These are phyloP conservation scores for Andrena bucephala DNA, from an alignment of 2,888 invertebrate genomes.

Conservation along the genomic window DNA sequence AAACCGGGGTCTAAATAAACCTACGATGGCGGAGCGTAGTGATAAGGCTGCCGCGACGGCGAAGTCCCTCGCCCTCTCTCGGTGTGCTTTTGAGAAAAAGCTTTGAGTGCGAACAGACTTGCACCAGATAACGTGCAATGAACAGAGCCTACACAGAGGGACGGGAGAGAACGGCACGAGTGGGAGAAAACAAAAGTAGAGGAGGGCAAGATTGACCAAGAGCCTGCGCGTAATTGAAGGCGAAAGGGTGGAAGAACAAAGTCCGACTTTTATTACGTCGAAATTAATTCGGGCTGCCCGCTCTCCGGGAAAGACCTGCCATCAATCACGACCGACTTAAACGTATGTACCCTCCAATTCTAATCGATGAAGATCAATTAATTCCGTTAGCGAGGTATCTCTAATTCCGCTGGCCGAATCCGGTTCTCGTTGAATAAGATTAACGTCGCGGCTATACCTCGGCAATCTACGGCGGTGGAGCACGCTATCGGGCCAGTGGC, in stretches of 20 bases:
- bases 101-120: constrained; percentile 23
- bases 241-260: constrained; percentile 2
- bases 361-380: constrained; percentile 57
- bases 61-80: not conserved
- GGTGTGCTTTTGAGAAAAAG: constrained; percentile 37
- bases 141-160: not conserved
- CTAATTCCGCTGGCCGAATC: constrained; percentile 35
- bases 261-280: constrained; percentile 48
- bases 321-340: constrained; percentile 51
- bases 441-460: constrained; percentile 23
- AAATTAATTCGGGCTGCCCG: constrained; percentile 49
- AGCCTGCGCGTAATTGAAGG: constrained; percentile 28
- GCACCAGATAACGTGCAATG: constrained; percentile 17
- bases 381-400: constrained; percentile 33
- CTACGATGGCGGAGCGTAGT: not conserved
- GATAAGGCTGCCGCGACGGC: constrained; percentile 7
- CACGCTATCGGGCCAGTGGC: not conserved
- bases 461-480: not conserved
- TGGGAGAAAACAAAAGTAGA: not conserved
- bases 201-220: not conserved
- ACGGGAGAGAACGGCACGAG: not conserved
- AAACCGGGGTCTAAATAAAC: constrained; percentile 43
- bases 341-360: constrained; percentile 47
- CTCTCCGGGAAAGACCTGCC: not conserved
- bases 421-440: constrained; percentile 48